Conservation (phyloP, 2,797 vertebrate genomes). For the Echeneis naucrates region DNA sequence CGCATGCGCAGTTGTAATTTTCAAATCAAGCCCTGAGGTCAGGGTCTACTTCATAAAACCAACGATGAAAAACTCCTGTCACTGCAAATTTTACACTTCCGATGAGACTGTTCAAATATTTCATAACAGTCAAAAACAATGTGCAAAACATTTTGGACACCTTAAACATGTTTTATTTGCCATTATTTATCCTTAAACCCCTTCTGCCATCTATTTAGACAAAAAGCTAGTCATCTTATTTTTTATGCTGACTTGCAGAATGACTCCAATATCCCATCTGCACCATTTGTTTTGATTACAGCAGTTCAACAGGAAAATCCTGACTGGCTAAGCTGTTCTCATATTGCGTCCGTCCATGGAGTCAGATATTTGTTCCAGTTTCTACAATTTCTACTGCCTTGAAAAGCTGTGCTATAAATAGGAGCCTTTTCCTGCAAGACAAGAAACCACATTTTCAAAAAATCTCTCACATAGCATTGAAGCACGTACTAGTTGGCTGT, state of each 20-base stretch:
- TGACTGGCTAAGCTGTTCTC: neutral
- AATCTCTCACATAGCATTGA: slow-evolving; percentile 21
- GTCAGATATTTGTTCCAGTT: slow-evolving; percentile 20
- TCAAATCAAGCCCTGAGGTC: no score
- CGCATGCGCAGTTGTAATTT: slow-evolving; percentile 55
- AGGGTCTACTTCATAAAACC: no score
- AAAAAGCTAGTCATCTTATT: no score
- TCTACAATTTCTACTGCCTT: slow-evolving; percentile 6
- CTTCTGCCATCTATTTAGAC: no score
- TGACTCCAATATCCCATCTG: neutral
- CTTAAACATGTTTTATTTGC: no score
- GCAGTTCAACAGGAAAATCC: neutral
- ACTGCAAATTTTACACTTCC: no score
- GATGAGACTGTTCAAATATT: no score
- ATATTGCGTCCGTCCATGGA: neutral
- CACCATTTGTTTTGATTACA: neutral
- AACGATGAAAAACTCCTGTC: no score
- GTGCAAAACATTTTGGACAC: no score
- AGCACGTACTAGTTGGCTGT: slow-evolving; percentile 9
- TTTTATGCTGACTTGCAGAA: no score
- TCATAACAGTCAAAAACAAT: no score
- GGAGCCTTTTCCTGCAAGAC: slow-evolving; percentile 5
- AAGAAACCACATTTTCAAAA: slow-evolving; percentile 15
- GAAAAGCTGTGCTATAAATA: slow-evolving; percentile 22
- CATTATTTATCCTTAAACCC: no score